These are phyloP conservation scores for Coptodon bakossiorum DNA, from an alignment of 2,113 vertebrate genomes.

Conservation along the genomic window DNA sequence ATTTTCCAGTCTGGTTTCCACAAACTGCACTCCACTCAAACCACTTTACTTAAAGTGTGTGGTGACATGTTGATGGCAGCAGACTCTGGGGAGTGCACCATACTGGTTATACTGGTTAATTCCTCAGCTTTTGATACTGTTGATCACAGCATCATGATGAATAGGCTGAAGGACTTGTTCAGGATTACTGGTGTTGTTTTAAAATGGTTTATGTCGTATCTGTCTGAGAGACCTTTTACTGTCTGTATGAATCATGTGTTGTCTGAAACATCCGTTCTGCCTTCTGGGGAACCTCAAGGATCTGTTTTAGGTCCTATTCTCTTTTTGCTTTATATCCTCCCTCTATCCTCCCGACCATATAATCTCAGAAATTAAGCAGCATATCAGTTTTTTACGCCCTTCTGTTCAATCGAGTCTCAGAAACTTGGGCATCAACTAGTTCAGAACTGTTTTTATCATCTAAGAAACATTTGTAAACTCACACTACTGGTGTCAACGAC, in stretches of 20 bases:
- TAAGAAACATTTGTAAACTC: not conserved
- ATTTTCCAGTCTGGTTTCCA: not conserved
- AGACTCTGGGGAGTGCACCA: not conserved
- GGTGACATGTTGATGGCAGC: not conserved
- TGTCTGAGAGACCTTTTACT: not conserved
- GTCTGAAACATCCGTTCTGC: not conserved
- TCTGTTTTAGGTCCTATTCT: not conserved
- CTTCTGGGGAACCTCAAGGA: not conserved
- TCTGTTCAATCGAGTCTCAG: not conserved
- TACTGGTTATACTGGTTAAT: not conserved
- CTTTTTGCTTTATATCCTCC: not conserved
- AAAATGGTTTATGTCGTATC: not conserved
- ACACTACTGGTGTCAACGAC: not conserved
- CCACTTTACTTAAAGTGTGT: not conserved
- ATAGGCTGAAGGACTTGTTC: rapidly evolving
- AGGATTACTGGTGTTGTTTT: not conserved
- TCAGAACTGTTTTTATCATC: not conserved
- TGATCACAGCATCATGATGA: rapidly evolving
- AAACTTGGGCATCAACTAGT: not conserved
- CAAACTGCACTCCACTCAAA: not conserved
- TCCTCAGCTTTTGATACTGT: not conserved
- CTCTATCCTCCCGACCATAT: not conserved
- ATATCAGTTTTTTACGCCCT: not conserved
- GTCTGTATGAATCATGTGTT: not conserved
- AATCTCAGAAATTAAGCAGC: not conserved